Evolutionary conservation across 2,888 invertebrate genomes (phyloP).

Genomic region (Amaurobius ferox): DNA sequence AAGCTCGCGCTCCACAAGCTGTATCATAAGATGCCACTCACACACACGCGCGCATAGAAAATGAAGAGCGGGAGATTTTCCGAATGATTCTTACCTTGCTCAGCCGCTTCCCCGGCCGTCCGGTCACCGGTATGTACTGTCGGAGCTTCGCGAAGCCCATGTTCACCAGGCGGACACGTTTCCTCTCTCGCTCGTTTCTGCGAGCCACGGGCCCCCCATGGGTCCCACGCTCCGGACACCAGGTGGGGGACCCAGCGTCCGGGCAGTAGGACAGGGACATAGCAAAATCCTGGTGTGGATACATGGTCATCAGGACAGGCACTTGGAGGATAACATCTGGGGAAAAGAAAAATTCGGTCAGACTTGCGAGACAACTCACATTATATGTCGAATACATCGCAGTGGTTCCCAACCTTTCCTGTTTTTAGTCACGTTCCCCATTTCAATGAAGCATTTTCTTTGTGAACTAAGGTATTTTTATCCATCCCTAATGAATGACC

Average conservation of each 20-base stretch:
- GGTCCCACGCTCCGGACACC: slow-evolving; percentile 34
- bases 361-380: too few species aligned
- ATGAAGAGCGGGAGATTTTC: too few species aligned
- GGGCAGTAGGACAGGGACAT: slow-evolving; percentile 25
- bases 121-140: slow-evolving; percentile 85
- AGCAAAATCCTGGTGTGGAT: slow-evolving; percentile 33
- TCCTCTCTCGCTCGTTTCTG: slow-evolving; percentile 94
- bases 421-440: too few species aligned
- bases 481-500: too few species aligned
- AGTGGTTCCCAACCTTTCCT: too few species aligned
- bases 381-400: too few species aligned
- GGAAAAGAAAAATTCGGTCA: background rate
- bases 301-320: slow-evolving; percentile 23
- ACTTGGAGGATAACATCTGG: slow-evolving; percentile 15
- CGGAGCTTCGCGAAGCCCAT: slow-evolving; percentile 89
- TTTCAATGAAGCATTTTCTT: too few species aligned
- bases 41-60: too few species aligned
- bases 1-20: too few species aligned
- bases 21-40: too few species aligned
- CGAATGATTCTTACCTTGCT: slow-evolving; percentile 66
- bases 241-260: background rate
- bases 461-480: too few species aligned
- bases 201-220: slow-evolving; percentile 84
- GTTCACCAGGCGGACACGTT: slow-evolving; percentile 89
- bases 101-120: slow-evolving; percentile 58